Conservation (phyloP, 2,113 vertebrate species). For the Colinus virginianus region DNA sequence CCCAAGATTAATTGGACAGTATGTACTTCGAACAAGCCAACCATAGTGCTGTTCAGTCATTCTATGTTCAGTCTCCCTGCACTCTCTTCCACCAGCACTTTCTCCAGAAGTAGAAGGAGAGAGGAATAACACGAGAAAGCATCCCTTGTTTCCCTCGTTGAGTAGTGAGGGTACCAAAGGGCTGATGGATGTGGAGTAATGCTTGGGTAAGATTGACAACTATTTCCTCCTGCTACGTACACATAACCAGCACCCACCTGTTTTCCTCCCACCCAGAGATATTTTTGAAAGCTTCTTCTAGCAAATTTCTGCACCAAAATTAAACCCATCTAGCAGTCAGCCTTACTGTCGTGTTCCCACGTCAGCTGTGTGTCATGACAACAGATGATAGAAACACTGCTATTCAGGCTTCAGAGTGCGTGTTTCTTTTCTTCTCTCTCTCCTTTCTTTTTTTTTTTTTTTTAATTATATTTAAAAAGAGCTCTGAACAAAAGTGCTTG, state of each 20-base stretch:
- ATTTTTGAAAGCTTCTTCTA: conserved; percentile 75
- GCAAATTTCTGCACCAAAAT: conserved; percentile 80
- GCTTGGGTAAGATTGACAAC: conserved; percentile 68
- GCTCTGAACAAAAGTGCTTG: conserved; percentile 63
- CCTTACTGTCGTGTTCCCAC: conserved; percentile 74
- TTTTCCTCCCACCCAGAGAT: conserved; percentile 55
- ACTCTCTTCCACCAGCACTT: background rate
- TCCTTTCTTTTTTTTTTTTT: conserved; percentile 3
- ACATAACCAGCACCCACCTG: conserved; percentile 56
- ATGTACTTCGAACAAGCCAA: background rate
- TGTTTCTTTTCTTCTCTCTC: conserved; percentile 35
- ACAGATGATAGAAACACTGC: conserved; percentile 78
- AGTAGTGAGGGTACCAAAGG: conserved; percentile 32
- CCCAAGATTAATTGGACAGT: rapidly evolving
- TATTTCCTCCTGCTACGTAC: conserved; percentile 69
- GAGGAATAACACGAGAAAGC: background rate
- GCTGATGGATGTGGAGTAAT: conserved; percentile 54
- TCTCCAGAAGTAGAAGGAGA: background rate
- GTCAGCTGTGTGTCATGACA: conserved; percentile 83
- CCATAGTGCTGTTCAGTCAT: background rate
- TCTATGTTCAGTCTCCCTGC: background rate
- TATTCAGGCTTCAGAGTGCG: conserved; percentile 72
- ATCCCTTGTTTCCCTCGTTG: background rate
- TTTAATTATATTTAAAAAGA: conserved; percentile 77
- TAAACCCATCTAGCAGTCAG: conserved; percentile 79